Evolutionary conservation across 2,888 invertebrate species (phyloP).

Genomic region (Calliopum simillimum): DNA sequence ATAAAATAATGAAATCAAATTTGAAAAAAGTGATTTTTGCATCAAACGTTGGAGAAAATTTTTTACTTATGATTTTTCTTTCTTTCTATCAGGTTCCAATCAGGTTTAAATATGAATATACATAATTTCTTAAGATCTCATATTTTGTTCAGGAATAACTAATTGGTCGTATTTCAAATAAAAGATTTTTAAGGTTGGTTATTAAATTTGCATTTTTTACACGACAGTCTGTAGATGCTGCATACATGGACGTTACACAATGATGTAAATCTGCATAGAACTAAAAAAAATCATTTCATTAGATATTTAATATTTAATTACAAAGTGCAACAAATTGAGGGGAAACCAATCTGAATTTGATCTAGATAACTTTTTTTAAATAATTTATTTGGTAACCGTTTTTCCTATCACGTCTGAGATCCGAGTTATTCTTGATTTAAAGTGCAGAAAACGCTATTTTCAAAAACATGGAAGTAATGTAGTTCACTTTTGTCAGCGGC

Average conservation of each 20-base stretch:
- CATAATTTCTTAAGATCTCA: background rate
- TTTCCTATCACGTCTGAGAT: too few relatives aligned
- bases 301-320: background rate
- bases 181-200: conserved; percentile 51
- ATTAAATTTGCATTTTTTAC: conserved; percentile 51
- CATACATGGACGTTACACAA: conserved; percentile 54
- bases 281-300: conserved; percentile 44
- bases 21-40: background rate
- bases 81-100: too few relatives aligned
- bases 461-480: too few relatives aligned
- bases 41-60: background rate
- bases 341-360: too few relatives aligned
- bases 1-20: conserved; percentile 15
- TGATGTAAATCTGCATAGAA: conserved; percentile 58
- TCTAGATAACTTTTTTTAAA: too few relatives aligned
- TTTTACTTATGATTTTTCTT: background rate
- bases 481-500: too few relatives aligned
- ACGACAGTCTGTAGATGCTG: conserved; percentile 47
- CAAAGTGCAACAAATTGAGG: too few relatives aligned
- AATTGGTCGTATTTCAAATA: conserved; percentile 55
- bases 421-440: too few relatives aligned
- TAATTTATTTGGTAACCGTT: too few relatives aligned
- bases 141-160: conserved; percentile 55
- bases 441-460: too few relatives aligned
- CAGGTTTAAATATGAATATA: background rate